Evolutionary conservation across 2,113 vertebrate genomes (phyloP), one percentile per base, ranked within the genome.

Genomic region (Sinocyclocheilus anophthalmus): DNA sequence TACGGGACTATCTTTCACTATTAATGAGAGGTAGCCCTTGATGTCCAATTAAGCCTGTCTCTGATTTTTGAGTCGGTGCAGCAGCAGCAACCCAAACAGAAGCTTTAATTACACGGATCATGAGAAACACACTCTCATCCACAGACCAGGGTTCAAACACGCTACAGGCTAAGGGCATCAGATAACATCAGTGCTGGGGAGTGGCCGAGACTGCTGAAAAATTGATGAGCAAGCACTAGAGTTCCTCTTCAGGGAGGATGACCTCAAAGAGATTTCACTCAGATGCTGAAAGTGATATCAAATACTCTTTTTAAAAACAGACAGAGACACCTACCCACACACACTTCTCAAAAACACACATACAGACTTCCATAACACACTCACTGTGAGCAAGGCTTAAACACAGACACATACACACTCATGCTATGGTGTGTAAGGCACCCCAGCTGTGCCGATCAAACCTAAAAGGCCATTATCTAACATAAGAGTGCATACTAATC

Each of bases 191-290:
- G 80, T 78, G 82, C 79, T 69, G 22, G 24, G 10, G 61, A 63
- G 55, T 39, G 61, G 18, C 59, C 22, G 30, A 1, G 57, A 73
- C 30, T 79, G 87, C 65, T 90, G 87, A 90, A 90, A 88, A 88
- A 90, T 88, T 88, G 84, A 88, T 87, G 83, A 90, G 73, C 18
- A 61, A 57, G 85, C 80, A 76, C 24, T 57, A 55, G 61, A 69
- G 30, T 57, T 50, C 57, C 63, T 76, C 39, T 76, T 85, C 63
- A 55, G 87, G 65, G 83, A 59, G 63, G 13, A 72, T 55, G 81
- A 87, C 80, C 85, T 90, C 84, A 90, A 90, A 85, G 85, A 77
- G 83, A 73, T 73, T 77, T 88, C 79, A 82, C 30, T 65, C 39
- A 42, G 26, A 72, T 73, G 45, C 59, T 59, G 81, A 85, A 83